A percentile compares a stretch with the other conserved stretches of the same genome.
Evolutionary conservation across 2,113 vertebrate species (phyloP).

Genomic region (Holacanthus passer): DNA sequence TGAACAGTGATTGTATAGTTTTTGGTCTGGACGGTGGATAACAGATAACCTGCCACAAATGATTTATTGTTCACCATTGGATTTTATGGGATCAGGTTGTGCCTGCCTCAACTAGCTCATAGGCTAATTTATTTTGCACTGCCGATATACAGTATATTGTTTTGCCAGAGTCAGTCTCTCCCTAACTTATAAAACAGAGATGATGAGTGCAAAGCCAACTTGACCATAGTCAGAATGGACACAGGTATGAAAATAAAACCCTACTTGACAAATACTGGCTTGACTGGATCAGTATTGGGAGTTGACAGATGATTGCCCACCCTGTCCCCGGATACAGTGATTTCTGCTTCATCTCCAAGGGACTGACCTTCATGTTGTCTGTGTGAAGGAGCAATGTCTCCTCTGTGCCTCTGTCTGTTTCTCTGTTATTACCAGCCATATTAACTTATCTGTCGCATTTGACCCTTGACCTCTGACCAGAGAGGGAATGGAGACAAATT

Average conservation of each 20-base stretch:
- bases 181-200: no score
- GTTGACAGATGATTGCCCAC: constrained; percentile 5
- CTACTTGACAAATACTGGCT: no score
- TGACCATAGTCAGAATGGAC: no score
- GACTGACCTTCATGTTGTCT: background rate
- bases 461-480: constrained; percentile 44
- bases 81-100: no score
- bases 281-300: no score
- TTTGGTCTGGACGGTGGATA: background rate
- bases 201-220: no score
- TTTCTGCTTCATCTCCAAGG: constrained; percentile 3
- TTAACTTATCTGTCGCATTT: constrained; percentile 68
- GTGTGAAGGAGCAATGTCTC: constrained; percentile 43
- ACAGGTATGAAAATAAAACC: no score
- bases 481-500: constrained; percentile 55
- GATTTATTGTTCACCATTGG: background rate
- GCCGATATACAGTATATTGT: no score
- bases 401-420: constrained; percentile 41
- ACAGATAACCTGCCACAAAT: background rate
- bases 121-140: no score
- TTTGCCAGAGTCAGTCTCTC: no score
- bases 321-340: background rate
- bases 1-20: background rate
- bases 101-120: no score
- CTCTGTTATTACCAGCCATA: constrained; percentile 59